phyloP scores from a whole-genome alignment of 2,113 vertebrate genomes.

The Hirundichthys speculiger region DNA sequence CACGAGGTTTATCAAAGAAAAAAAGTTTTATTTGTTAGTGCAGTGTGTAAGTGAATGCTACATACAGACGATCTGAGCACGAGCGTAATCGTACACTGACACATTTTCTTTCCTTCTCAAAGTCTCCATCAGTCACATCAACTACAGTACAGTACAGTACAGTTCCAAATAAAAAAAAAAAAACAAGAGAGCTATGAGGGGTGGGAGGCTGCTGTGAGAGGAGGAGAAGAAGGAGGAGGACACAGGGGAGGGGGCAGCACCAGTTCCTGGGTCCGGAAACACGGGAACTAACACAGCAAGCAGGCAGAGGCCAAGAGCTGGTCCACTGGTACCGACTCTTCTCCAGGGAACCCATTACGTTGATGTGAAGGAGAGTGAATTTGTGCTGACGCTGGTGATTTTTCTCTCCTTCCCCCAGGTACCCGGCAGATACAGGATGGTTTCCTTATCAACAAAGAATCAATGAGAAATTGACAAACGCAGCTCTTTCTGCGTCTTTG shows the following conservation, averaged over 20 bases:
- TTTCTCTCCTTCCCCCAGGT: neutral
- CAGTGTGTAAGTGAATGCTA: conserved; percentile 83
- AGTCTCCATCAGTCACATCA: conserved; percentile 73
- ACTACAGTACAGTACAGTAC: conserved; percentile 76
- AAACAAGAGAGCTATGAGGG: conserved; percentile 34
- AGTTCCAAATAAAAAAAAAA: conserved; percentile 32
- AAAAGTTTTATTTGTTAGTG: conserved; percentile 84
- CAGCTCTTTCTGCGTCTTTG: too few species aligned
- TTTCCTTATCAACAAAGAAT: neutral
- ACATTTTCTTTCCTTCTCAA: conserved; percentile 68
- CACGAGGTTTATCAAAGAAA: conserved; percentile 73
- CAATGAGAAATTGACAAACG: neutral
- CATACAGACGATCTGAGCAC: conserved; percentile 79
- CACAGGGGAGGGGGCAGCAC: conserved; percentile 19
- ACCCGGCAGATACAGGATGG: neutral
- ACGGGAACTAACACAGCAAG: conserved; percentile 80
- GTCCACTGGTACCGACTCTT: neutral
- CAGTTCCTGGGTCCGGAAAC: conserved; percentile 70
- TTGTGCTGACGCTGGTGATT: conserved; percentile 42
- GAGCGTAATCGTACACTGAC: conserved; percentile 76
- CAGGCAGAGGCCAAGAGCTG: conserved; percentile 71
- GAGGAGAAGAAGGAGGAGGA: neutral
- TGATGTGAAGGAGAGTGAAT: neutral
- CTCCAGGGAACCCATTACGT: neutral
- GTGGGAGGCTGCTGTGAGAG: conserved; percentile 43